Base-by-base conservation (phyloP, 2,113 vertebrate species). In the Leptobrachium leishanense region DNA sequence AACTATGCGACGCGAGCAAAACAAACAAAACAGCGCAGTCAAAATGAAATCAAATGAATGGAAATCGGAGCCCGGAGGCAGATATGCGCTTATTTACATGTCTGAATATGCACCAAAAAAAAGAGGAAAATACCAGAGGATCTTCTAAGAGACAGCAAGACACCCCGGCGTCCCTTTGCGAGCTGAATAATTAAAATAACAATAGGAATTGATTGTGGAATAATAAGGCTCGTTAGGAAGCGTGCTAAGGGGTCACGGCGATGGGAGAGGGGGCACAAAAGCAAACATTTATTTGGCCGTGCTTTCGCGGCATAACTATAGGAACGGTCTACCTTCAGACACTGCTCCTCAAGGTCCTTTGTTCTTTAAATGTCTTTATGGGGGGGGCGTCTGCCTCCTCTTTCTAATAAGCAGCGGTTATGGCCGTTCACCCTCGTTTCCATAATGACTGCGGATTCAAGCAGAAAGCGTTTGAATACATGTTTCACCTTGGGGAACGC, bases 401-500 rank as follows among this genome's bases (percentile, higher is more conserved):
- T 50, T 2, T 64, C 62, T 64, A 20, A 64, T 50, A 6, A 64
- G 31, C 3, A 6, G 9, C 4, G 3, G 2, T 7, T 13, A 31
- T 20, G 20, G 62, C 5, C 6, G 62, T 39, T 54, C 10, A 54
- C 69, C 46, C 50, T 72, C 73, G 7, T 42, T 79, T 43, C 13
- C 15, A 53, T 73, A 78, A 46, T 74, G 42, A n/a, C n/a, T 31
- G n/a, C 10, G 55, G 59, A 40, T 54, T 68, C 46, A 68, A 53
- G 40, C 46, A 10, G 43, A 66, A 31, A 31, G 9, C 44, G 46
- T 41, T 43, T 43, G 9, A 54, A 43, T 43, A 41, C 63, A 40
- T 31, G 68, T 74, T 46, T 81, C 65, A 74, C 78, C 78, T 81
- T 69, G 71, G 64, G 78, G 71, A 81, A 12, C n/a, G 6, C 50